Conservation (phyloP, 2,888 invertebrate species). For the Catonia carolina region DNA sequence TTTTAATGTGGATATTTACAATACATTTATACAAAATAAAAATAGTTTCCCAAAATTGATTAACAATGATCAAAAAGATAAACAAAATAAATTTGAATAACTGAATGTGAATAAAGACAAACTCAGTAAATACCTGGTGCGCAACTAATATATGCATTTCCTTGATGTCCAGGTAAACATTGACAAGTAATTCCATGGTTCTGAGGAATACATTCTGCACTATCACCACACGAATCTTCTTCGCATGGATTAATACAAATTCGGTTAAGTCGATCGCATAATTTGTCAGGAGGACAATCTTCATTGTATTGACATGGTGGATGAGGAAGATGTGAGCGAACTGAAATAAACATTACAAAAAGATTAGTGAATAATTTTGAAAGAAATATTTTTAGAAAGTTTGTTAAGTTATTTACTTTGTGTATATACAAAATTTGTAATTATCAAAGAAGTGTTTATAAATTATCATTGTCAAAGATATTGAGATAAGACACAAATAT, state of each 20-base stretch:
- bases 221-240: conserved; percentile 72
- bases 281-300: conserved; percentile 79
- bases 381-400: no score
- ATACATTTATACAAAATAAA: no score
- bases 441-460: no score
- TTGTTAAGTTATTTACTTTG: no score
- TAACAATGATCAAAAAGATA: no score
- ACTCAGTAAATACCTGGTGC: conserved; percentile 55
- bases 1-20: no score
- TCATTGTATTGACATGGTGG: conserved; percentile 82
- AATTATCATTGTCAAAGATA: no score
- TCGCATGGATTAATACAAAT: conserved; percentile 76
- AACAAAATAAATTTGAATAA: no score
- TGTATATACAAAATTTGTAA: no score
- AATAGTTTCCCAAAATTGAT: no score
- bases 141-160: conserved; percentile 72
- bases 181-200: conserved; percentile 71
- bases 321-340: conserved; percentile 41
- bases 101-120: no score
- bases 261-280: conserved; percentile 77
- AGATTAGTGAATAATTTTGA: conserved; percentile 11
- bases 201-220: conserved; percentile 68
- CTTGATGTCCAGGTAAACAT: conserved; percentile 64
- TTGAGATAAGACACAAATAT: no score
- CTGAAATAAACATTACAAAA: conserved; percentile 39